Evolutionary conservation across 2,113 vertebrate genomes (phyloP).

Genomic region (Columba livia): DNA sequence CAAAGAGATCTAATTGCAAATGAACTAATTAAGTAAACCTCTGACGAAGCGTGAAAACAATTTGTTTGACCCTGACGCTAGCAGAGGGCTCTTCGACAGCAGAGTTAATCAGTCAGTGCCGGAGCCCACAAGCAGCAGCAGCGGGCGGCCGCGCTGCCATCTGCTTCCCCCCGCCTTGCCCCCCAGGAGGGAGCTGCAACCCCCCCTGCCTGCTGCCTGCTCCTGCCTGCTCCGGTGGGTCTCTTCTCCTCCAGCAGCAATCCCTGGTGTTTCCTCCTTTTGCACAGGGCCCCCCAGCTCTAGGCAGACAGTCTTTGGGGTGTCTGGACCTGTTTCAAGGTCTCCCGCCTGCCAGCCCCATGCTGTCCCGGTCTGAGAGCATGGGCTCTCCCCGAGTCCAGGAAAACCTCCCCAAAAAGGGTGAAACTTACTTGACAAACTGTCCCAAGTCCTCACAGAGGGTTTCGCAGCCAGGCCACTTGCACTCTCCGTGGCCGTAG

Average conservation of each 20-base stretch:
- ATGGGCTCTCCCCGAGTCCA: fast-evolving
- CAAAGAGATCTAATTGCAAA: constrained; percentile 89
- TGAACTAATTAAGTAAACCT: constrained; percentile 90
- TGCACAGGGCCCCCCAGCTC: fast-evolving
- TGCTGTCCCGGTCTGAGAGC: background rate
- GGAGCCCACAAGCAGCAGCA: constrained; percentile 76
- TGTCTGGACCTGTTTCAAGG: background rate
- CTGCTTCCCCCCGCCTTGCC: constrained; percentile 50
- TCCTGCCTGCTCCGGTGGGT: background rate
- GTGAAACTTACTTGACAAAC: constrained; percentile 92
- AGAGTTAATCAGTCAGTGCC: constrained; percentile 85
- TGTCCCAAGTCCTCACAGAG: constrained; percentile 98
- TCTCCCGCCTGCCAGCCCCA: fast-evolving
- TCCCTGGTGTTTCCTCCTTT: background rate
- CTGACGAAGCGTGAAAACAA: constrained; percentile 89
- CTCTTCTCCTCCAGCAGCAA: background rate
- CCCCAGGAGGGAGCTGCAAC: background rate
- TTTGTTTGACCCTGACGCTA: constrained; percentile 86
- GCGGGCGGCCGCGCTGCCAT: constrained; percentile 74
- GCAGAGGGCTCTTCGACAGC: constrained; percentile 75
- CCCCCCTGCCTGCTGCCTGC: background rate
- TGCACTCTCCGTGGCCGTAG: constrained; percentile 97
- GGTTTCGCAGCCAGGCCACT: constrained; percentile 98
- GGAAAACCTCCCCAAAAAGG: background rate
- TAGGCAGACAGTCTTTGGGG: background rate